Evolutionary conservation across 2,797 vertebrate genomes (phyloP).

Genomic region (Ctenopoma multispine): DNA sequence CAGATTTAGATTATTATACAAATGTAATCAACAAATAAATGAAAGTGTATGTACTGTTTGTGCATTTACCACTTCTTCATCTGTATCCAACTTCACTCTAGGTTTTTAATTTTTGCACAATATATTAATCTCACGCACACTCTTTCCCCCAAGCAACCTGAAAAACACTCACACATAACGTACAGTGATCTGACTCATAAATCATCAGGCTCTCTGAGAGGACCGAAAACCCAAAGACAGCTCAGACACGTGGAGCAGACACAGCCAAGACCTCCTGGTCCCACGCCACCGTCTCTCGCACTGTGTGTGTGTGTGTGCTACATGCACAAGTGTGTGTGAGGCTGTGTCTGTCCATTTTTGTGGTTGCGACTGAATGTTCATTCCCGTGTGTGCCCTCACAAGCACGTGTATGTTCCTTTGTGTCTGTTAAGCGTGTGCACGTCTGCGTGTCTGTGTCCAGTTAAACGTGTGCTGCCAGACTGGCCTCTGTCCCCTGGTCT

Average conservation of each 20-base stretch:
- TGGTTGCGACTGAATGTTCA: slow-evolving; percentile 41
- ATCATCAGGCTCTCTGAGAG: slow-evolving; percentile 60
- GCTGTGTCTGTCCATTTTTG: slow-evolving; percentile 45
- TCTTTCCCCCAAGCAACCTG: slow-evolving; percentile 2
- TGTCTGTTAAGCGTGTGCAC: slow-evolving; percentile 8
- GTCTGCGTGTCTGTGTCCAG: slow-evolving; percentile 8
- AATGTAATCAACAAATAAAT: too few species aligned
- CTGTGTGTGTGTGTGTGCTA: slow-evolving; percentile 10
- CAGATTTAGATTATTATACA: too few species aligned
- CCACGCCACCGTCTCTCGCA: slow-evolving; percentile 28
- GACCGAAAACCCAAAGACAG: slow-evolving; percentile 68
- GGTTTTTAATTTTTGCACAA: too few species aligned
- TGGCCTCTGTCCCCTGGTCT: slow-evolving; percentile 3
- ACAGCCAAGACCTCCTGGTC: slow-evolving; percentile 69
- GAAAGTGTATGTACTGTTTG: too few species aligned
- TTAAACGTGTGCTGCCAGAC: slow-evolving; percentile 9
- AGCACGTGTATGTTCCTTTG: slow-evolving; percentile 33
- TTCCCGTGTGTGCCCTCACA: slow-evolving; percentile 24
- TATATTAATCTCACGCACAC: too few species aligned
- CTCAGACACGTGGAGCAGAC: slow-evolving; percentile 69
- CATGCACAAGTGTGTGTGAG: slow-evolving; percentile 14
- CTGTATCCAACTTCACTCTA: too few species aligned
- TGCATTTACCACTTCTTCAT: too few species aligned
- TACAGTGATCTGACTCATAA: slow-evolving; percentile 54
- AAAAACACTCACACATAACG: slow-evolving; percentile 15